Conservation (phyloP, 2,888 invertebrate species). For the Rhopalosiphum nymphaeae region DNA sequence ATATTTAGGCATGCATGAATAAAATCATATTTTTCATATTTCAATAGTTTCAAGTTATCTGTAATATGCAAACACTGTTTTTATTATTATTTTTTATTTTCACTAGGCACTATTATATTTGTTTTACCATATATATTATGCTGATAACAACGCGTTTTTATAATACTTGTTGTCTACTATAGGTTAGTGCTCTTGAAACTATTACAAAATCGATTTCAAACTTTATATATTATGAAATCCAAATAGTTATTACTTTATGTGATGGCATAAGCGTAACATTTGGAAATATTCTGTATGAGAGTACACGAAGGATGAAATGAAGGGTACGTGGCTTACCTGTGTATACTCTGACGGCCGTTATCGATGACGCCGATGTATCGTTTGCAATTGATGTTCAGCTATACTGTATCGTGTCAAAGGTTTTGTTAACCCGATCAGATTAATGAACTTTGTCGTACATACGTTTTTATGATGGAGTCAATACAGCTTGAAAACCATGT, state of each 20-base stretch:
- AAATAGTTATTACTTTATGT: background rate
- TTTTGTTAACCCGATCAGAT: background rate
- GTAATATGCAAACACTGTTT: no score
- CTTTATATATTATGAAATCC: background rate
- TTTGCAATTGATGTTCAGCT: background rate
- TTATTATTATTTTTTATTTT: no score
- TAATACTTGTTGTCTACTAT: no score
- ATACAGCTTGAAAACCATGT: background rate
- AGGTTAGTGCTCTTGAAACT: no score
- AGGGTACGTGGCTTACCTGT: background rate
- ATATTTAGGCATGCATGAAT: background rate
- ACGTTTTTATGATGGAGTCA: background rate
- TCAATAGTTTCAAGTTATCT: background rate
- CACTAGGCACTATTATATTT: no score
- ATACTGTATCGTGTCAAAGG: background rate
- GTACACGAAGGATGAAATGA: background rate
- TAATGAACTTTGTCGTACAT: background rate
- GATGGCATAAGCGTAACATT: background rate
- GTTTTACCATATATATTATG: no score
- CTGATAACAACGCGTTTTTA: no score
- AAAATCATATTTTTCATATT: background rate
- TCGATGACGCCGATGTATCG: background rate
- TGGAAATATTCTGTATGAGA: background rate
- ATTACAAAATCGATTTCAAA: background rate
- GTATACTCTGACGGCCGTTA: background rate